Percentiles rank a stretch among this genome's conserved stretches.
These are phyloP conservation scores for Sphaerophoria taeniata DNA, from an alignment of 2,888 invertebrate species.

Conservation along the genomic window DNA sequence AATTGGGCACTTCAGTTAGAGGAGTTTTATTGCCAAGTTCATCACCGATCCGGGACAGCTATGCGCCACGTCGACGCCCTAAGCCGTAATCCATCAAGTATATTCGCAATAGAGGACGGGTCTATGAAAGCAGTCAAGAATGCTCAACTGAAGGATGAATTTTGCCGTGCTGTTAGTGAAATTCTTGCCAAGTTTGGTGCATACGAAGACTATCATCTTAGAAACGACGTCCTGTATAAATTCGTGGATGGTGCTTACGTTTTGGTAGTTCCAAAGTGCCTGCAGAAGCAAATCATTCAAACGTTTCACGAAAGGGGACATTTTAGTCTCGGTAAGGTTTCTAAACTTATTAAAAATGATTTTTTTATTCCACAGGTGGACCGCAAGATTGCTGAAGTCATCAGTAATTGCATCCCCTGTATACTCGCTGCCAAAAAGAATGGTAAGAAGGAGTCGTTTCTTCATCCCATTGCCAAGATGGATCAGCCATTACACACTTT, in stretches of 20 bases:
- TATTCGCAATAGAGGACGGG: conserved; percentile 14
- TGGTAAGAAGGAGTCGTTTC: conserved; percentile 78
- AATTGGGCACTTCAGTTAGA: conserved; percentile 76
- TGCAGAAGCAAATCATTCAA: conserved; percentile 46
- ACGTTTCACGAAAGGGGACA: conserved; percentile 46
- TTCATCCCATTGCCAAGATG: conserved; percentile 77
- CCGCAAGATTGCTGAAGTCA: conserved; percentile 30
- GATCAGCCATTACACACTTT: conserved; percentile 77
- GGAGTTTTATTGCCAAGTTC: conserved; percentile 37
- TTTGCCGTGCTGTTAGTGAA: conserved; percentile 41
- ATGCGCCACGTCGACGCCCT: conserved; percentile 78
- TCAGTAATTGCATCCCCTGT: conserved; percentile 61
- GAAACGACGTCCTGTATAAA: conserved; percentile 46
- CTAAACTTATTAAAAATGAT: conserved; percentile 36
- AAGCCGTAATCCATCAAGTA: conserved; percentile 62
- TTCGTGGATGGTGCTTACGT: conserved; percentile 49
- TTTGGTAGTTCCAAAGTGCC: conserved; percentile 44
- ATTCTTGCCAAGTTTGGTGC: conserved; percentile 32
- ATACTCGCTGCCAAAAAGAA: conserved; percentile 57
- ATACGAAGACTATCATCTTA: conserved; percentile 53
- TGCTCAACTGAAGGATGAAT: conserved; percentile 8
- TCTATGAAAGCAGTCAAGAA: conserved; percentile 36
- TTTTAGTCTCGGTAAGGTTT: conserved; percentile 40
- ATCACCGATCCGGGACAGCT: conserved; percentile 11
- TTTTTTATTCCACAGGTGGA: conserved; percentile 48